phyloP scores from a whole-genome alignment of 2,113 vertebrate genomes.

The Prunella himalayana region DNA sequence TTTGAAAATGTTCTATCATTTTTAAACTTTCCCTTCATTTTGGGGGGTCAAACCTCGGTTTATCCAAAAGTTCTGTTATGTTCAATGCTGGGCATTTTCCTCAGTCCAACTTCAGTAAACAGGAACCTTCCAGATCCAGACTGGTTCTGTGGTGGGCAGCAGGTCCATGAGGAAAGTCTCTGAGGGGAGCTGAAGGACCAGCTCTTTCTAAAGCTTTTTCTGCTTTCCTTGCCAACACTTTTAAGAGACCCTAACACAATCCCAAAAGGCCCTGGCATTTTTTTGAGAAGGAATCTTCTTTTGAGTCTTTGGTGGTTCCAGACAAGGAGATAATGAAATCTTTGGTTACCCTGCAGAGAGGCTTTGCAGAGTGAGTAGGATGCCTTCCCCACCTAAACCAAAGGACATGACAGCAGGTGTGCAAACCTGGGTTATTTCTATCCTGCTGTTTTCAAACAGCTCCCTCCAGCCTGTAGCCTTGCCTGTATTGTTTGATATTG shows the following conservation, averaged over 20 bases:
- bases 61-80: neutral
- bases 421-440: neutral
- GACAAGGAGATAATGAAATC: neutral
- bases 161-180: neutral
- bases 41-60: neutral
- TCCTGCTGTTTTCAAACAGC: neutral
- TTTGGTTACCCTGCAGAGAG: neutral
- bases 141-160: neutral
- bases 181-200: neutral
- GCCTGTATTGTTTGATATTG: neutral
- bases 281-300: neutral
- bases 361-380: neutral
- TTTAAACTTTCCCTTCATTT: neutral
- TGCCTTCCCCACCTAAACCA: neutral
- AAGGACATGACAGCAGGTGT: neutral
- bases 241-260: neutral
- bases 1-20: neutral
- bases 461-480: neutral
- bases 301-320: neutral
- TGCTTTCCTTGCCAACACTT: neutral
- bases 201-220: neutral
- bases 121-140: neutral
- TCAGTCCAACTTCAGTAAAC: neutral
- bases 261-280: neutral
- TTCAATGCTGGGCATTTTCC: neutral